Conservation (phyloP, 2,113 vertebrate genomes). For the Coturnix japonica region DNA sequence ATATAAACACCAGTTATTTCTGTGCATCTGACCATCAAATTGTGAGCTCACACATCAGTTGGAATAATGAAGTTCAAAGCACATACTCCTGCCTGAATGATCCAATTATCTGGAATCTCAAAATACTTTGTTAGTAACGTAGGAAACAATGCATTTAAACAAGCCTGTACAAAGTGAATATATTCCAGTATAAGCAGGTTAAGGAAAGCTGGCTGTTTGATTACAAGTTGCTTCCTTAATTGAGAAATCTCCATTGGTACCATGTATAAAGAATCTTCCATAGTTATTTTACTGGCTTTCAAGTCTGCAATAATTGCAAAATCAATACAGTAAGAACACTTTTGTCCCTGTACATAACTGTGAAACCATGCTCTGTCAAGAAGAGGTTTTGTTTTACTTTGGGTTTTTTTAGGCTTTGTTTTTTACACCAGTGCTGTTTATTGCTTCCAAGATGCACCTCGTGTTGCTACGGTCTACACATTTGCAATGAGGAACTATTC, state of each 20-base stretch:
- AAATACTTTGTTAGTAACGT: neutral
- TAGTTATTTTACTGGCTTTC: neutral
- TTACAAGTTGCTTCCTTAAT: neutral
- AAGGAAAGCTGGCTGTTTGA: neutral
- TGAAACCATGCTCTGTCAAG: neutral
- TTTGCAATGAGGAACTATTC: neutral
- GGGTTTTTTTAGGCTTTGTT: neutral
- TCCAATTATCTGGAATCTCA: neutral
- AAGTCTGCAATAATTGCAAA: neutral
- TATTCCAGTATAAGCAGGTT: neutral
- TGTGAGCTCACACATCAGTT: neutral
- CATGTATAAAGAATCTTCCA: neutral
- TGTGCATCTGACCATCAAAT: neutral
- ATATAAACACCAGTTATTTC: neutral
- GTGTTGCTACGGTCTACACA: neutral
- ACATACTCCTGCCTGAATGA: neutral
- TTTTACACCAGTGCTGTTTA: neutral
- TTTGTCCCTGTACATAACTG: neutral
- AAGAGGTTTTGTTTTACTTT: neutral
- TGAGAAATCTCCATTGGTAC: neutral
- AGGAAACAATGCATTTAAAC: neutral
- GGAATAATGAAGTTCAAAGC: slow-evolving; percentile 4
- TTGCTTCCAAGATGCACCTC: neutral
- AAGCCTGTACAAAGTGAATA: neutral
- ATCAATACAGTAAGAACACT: neutral